Conservation (phyloP, 2,888 invertebrate species). For the Xylota segnis region DNA sequence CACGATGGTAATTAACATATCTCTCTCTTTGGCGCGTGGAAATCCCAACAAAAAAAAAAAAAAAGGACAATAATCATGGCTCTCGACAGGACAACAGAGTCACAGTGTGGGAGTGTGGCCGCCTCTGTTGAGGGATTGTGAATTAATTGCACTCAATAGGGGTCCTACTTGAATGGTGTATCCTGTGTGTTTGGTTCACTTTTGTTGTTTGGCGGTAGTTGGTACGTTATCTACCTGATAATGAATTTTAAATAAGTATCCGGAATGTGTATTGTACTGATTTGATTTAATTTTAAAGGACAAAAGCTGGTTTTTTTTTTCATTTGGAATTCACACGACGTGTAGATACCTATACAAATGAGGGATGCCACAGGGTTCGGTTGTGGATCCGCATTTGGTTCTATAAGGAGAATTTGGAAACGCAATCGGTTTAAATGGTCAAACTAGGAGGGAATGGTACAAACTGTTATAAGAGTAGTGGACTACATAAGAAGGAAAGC, state of each 20-base stretch:
- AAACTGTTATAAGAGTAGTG: too few relatives aligned
- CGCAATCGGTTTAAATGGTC: too few relatives aligned
- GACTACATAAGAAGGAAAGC: too few relatives aligned
- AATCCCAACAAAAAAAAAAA: not conserved
- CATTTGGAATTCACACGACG: too few relatives aligned
- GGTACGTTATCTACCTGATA: conserved; percentile 31
- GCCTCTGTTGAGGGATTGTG: conserved; percentile 20
- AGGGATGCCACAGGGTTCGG: too few relatives aligned
- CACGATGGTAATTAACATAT: conserved; percentile 16
- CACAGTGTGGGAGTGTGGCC: not conserved
- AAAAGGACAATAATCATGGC: conserved; percentile 28
- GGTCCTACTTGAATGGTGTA: conserved; percentile 6
- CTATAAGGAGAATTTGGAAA: too few relatives aligned
- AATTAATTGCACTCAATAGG: conserved; percentile 59
- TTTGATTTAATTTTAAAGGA: not conserved
- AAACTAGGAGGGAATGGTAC: too few relatives aligned
- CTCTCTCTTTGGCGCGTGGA: conserved; percentile 12
- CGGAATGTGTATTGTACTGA: conserved; percentile 4
- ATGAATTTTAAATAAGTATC: conserved; percentile 37
- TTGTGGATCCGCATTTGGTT: too few relatives aligned
- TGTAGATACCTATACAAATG: too few relatives aligned
- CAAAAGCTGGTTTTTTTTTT: not conserved
- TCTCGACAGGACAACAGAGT: not conserved
- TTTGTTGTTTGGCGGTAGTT: conserved; percentile 22
- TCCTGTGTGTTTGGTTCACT: conserved; percentile 37